phyloP scores from a whole-genome alignment of 2,888 invertebrate genomes.

The Phengaris arion region DNA sequence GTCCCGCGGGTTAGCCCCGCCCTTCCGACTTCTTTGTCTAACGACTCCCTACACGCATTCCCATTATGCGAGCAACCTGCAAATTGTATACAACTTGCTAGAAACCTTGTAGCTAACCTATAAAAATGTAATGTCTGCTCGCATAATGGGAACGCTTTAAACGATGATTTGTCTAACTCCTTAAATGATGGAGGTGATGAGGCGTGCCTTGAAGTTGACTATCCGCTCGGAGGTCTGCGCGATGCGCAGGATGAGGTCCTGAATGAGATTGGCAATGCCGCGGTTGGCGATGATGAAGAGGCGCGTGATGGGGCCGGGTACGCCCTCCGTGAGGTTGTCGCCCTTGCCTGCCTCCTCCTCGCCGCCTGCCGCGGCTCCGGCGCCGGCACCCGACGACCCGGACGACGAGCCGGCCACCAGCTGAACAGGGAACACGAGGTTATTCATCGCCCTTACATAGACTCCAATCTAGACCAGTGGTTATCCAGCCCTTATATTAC shows the following conservation, averaged over 20 bases:
- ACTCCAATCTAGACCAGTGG: background rate
- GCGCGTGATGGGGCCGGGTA: conserved; percentile 92
- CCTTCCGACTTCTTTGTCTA: background rate
- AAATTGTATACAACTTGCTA: no score
- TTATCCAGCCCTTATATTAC: no score
- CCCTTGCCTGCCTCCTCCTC: conserved; percentile 80
- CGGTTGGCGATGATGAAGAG: conserved; percentile 92
- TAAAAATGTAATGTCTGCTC: background rate
- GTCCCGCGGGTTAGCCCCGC: conserved; percentile 29
- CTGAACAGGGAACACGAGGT: conserved; percentile 66
- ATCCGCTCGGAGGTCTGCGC: conserved; percentile 94
- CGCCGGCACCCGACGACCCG: conserved; percentile 75
- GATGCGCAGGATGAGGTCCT: conserved; percentile 92
- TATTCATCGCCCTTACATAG: background rate
- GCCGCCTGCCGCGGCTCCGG: conserved; percentile 60
- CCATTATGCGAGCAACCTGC: background rate
- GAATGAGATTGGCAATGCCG: conserved; percentile 91
- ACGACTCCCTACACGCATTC: background rate
- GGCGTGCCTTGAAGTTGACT: conserved; percentile 95
- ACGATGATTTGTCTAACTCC: background rate
- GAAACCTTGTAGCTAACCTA: no score
- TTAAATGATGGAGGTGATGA: conserved; percentile 94
- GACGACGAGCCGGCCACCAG: conserved; percentile 86
- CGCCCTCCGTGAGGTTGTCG: conserved; percentile 87
- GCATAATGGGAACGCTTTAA: background rate